phyloP scores from a whole-genome alignment of 2,797 vertebrate species.

The Ctenopoma kingsleyae region DNA sequence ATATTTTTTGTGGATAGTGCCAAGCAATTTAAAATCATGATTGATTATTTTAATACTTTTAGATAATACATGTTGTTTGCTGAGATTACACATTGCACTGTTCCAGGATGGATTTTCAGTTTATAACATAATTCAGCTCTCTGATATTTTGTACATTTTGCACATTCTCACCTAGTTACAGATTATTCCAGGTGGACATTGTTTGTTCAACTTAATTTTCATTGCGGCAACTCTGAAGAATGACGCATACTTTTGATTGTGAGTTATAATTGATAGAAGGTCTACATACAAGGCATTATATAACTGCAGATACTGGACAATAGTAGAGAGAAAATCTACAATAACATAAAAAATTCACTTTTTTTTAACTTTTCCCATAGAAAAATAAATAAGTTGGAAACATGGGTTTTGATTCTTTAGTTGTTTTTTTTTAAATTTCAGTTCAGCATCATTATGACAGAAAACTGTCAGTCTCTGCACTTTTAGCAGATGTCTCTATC shows the following conservation, averaged over 20 bases:
- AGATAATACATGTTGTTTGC: too few species aligned
- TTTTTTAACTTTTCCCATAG: not conserved
- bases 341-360: too few species aligned
- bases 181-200: too few species aligned
- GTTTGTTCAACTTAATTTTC: too few species aligned
- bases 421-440: slow-evolving; percentile 1
- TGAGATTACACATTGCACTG: too few species aligned
- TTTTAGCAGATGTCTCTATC: slow-evolving; percentile 26
- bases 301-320: not conserved
- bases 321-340: not conserved
- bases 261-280: not conserved
- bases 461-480: slow-evolving; percentile 31
- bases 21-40: too few species aligned
- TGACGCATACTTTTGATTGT: too few species aligned
- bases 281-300: not conserved
- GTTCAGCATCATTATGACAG: slow-evolving; percentile 13
- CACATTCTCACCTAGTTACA: not conserved
- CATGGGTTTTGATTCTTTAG: slow-evolving; percentile 17
- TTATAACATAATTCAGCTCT: not conserved
- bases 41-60: too few species aligned
- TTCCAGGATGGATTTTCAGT: too few species aligned
- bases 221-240: too few species aligned
- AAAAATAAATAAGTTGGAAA: not conserved
- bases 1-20: not conserved
- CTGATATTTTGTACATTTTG: not conserved